A percentile compares a stretch with the other conserved stretches of the same genome.
These are phyloP conservation scores for Esperia sulphurella DNA, from an alignment of 2,888 invertebrate species.

Conservation along the genomic window DNA sequence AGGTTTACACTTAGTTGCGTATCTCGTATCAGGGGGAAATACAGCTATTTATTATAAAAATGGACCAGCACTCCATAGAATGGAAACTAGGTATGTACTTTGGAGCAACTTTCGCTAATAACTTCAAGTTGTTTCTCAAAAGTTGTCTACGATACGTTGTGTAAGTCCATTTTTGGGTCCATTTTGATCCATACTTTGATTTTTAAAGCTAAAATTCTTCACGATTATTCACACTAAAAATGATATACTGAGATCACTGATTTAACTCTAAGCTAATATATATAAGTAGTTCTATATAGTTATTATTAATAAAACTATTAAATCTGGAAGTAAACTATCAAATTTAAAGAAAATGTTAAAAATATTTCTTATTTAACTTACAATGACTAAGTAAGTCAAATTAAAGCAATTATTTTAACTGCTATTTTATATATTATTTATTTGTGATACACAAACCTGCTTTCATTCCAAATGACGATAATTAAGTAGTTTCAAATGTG, in stretches of 20 bases:
- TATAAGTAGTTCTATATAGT: background rate
- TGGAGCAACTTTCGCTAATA: too few species aligned
- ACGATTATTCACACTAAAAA: constrained; percentile 9
- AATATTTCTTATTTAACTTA: too few species aligned
- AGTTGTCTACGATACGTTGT: too few species aligned
- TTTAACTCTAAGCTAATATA: constrained; percentile 22
- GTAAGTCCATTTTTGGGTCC: too few species aligned
- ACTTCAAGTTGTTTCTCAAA: too few species aligned
- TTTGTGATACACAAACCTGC: background rate
- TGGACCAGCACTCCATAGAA: too few species aligned
- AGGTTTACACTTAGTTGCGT: too few species aligned
- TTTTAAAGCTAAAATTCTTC: constrained; percentile 24
- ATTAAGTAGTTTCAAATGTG: too few species aligned
- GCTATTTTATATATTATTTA: background rate
- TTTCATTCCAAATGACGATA: too few species aligned
- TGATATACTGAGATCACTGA: constrained; percentile 59
- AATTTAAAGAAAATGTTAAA: background rate
- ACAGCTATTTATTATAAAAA: too few species aligned
- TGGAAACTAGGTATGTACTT: too few species aligned
- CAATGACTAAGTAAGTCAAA: constrained; percentile 7
- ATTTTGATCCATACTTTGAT: background rate
- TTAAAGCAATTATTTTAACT: background rate
- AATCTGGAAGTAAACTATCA: background rate
- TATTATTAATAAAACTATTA: background rate
- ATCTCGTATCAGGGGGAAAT: too few species aligned